Evolutionary conservation across 2,797 vertebrate genomes (phyloP), one percentile per base, ranked within the genome.

Genomic region (Ctenosaura bakeri): DNA sequence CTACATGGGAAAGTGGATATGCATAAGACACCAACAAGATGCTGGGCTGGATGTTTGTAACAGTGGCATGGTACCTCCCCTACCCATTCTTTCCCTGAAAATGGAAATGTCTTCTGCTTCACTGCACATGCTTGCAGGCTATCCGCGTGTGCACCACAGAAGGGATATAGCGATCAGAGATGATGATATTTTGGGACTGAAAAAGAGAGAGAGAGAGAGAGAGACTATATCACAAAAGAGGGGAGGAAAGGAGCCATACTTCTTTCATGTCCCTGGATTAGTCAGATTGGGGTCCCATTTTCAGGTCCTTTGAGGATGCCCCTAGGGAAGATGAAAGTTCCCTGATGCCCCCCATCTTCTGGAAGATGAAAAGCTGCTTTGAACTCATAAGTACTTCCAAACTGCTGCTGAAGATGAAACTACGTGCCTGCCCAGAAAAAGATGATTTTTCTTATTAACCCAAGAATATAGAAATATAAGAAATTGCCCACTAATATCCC

Each of bases 231-330:
- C 89, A 91, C 88, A n/a, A 20, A 71, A 32, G 73, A 24, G 42
- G 10, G 29, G 2, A 24, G 4, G 38, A 10, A 14, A 52, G 16
- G n/a, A 50, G 52, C 26, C 5, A 32, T 24, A 66, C 4, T 3
- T 10, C 29, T 94, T 94, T 87, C 71, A 91, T 8, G 2, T 35
- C 0, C 18, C 86, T 90, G 50, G 85, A 89, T 13, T 32, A 87
- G 10, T 14, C 1, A 59, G 14, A 91, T 84, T 18, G 83, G 6
- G 80, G n/a, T 77, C 64, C 2, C 77, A 9, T 66, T 90, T 38
- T 89, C 38, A 12, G 38, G 62, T 20, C 4, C 32, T 90, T 88
- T 89, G 71, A 90, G 35, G 46, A 85, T 73, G 9, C 35, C 54
- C 50, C 2, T 73, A 56, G 56, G 76, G 12, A 2, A 85, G 52